Conservation (phyloP, 2,797 vertebrate genomes). For the Etheostoma perlongum region DNA sequence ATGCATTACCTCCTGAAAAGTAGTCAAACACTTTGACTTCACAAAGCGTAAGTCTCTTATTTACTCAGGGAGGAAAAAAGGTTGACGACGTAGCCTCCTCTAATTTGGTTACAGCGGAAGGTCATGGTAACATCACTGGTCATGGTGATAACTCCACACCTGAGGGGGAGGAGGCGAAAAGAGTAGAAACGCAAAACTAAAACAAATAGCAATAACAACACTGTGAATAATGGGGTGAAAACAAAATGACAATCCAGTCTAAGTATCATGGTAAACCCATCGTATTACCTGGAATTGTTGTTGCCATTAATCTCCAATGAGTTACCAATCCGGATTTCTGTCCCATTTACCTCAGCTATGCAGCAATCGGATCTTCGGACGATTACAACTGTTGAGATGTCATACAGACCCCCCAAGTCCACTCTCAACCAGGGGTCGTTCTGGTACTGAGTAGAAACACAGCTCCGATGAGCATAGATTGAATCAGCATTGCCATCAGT, state of each 20-base stretch:
- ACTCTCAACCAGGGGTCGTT: conserved; percentile 17
- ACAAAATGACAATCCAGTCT: neutral
- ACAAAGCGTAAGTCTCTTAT: neutral
- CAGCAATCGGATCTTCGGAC: neutral
- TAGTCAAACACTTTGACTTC: neutral
- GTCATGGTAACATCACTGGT: neutral
- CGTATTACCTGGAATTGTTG: conserved; percentile 17
- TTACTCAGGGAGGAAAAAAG: neutral
- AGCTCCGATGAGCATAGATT: rapidly evolving
- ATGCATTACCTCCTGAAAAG: neutral
- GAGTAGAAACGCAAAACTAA: too few relatives aligned
- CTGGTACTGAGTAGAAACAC: rapidly evolving
- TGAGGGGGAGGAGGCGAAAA: neutral
- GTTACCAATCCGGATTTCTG: conserved; percentile 27
- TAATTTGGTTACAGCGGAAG: neutral
- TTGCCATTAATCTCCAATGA: conserved; percentile 26
- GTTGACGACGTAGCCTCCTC: neutral
- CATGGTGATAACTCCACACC: neutral
- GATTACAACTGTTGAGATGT: neutral
- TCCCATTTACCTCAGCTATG: rapidly evolving
- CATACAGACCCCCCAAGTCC: neutral
- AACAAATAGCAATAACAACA: neutral
- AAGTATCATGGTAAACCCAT: neutral
- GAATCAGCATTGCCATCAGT: neutral
- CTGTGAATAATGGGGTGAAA: neutral